Conservation (phyloP, 1,140 invertebrate genomes). For the Chionoecetes opilio region DNA sequence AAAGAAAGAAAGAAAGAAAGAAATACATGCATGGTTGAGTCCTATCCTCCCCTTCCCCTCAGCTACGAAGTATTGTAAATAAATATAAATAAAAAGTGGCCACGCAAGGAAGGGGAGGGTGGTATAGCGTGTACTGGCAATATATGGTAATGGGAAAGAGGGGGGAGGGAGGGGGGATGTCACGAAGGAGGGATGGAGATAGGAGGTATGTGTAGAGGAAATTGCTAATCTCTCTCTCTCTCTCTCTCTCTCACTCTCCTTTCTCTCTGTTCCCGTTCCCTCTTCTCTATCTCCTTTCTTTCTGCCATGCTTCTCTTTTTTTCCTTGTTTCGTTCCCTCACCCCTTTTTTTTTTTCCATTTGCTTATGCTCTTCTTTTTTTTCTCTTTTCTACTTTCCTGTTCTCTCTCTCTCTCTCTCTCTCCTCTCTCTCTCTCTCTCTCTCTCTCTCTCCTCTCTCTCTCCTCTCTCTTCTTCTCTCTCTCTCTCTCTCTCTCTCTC, state of each 20-base stretch:
- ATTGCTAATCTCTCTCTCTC: conserved; percentile 41
- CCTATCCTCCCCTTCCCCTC: background rate
- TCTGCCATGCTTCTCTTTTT: conserved; percentile 5
- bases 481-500: background rate
- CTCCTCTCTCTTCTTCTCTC: background rate
- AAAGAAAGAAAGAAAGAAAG: background rate
- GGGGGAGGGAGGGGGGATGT: too few species aligned
- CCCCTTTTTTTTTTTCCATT: background rate
- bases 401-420: background rate
- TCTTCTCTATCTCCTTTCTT: background rate
- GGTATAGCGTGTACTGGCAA: background rate
- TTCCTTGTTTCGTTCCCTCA: background rate
- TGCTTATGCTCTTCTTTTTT: background rate
- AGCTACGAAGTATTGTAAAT: background rate
- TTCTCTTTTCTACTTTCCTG: background rate
- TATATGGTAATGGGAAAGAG: background rate
- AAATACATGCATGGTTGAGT: too few species aligned
- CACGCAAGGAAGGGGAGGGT: background rate
- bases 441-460: conserved; percentile 51
- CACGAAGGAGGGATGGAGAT: background rate
- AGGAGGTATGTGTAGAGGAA: background rate
- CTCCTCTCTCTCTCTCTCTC: conserved; percentile 44
- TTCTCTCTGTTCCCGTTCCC: background rate
- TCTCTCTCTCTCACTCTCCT: conserved; percentile 54
- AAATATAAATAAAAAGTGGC: background rate